Conservation (phyloP, 1,140 invertebrate genomes). For the Dinoponera quadriceps region DNA sequence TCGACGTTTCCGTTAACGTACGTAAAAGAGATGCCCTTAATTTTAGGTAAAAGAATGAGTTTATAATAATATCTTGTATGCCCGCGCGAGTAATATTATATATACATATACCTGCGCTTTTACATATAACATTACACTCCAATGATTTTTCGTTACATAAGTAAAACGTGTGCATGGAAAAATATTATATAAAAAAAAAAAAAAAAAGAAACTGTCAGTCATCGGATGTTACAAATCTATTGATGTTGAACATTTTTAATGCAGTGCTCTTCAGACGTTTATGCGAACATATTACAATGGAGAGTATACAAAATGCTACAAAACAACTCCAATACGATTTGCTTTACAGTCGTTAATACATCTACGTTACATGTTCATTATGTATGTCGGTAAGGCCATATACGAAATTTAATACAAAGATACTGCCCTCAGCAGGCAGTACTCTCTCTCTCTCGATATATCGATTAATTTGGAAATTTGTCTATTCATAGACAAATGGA, state of each 20-base stretch:
- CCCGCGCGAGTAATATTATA: neutral
- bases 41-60: neutral
- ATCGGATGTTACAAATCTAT: constrained; percentile 69
- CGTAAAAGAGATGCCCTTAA: neutral
- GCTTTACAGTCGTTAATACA: constrained; percentile 71
- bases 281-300: constrained; percentile 79
- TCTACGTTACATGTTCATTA: constrained; percentile 70
- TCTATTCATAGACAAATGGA: constrained; percentile 75
- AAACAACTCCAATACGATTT: constrained; percentile 81
- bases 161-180: neutral
- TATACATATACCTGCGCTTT: too few relatives aligned
- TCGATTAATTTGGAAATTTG: constrained; percentile 77
- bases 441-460: constrained; percentile 72
- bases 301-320: constrained; percentile 82
- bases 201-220: constrained; percentile 43
- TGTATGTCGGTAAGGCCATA: constrained; percentile 81
- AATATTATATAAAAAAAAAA: too few relatives aligned
- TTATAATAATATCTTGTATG: neutral
- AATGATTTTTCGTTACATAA: neutral
- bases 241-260: constrained; percentile 73
- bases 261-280: constrained; percentile 70
- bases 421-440: constrained; percentile 70
- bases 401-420: constrained; percentile 77
- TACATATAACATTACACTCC: neutral
- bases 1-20: neutral